Conservation (phyloP, 2,888 invertebrate species). For the Anagyrus pseudococci region DNA sequence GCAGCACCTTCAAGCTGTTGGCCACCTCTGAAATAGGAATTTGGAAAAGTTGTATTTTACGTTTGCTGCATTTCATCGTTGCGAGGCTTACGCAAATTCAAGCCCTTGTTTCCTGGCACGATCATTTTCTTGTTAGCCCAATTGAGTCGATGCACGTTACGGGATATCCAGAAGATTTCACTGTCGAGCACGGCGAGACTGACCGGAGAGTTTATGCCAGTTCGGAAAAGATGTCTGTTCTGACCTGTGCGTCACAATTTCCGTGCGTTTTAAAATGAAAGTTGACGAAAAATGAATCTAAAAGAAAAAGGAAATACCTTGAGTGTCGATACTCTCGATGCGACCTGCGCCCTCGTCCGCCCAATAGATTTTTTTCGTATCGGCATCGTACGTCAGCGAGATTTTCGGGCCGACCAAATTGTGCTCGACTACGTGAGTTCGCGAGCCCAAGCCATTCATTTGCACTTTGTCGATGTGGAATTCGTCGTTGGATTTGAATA, state of each 20-base stretch:
- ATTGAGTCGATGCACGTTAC: slow-evolving; percentile 66
- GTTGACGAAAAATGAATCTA: background rate
- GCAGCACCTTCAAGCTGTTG: slow-evolving; percentile 57
- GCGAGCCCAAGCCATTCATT: slow-evolving; percentile 69
- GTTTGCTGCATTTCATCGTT: no score
- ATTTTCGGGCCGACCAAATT: slow-evolving; percentile 65
- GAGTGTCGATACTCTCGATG: slow-evolving; percentile 71
- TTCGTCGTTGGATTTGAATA: slow-evolving; percentile 42
- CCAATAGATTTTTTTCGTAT: slow-evolving; percentile 70
- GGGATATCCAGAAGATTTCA: slow-evolving; percentile 75
- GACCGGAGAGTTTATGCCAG: slow-evolving; percentile 61
- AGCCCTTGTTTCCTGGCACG: slow-evolving; percentile 54
- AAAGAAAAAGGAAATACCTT: slow-evolving; percentile 59
- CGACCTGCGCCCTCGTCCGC: slow-evolving; percentile 71
- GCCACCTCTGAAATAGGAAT: slow-evolving; percentile 46
- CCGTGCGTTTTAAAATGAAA: background rate
- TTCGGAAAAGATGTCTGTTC: slow-evolving; percentile 55
- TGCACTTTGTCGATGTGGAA: slow-evolving; percentile 72
- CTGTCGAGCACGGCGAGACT: slow-evolving; percentile 69
- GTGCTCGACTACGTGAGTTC: slow-evolving; percentile 60
- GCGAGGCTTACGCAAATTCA: slow-evolving; percentile 55
- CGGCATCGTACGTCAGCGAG: slow-evolving; percentile 66
- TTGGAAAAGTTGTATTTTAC: background rate
- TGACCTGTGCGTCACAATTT: slow-evolving; percentile 11
- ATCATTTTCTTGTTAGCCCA: slow-evolving; percentile 67